Evolutionary conservation across 1,140 invertebrate species (phyloP).

Genomic region (Hylyphantes graminicola): DNA sequence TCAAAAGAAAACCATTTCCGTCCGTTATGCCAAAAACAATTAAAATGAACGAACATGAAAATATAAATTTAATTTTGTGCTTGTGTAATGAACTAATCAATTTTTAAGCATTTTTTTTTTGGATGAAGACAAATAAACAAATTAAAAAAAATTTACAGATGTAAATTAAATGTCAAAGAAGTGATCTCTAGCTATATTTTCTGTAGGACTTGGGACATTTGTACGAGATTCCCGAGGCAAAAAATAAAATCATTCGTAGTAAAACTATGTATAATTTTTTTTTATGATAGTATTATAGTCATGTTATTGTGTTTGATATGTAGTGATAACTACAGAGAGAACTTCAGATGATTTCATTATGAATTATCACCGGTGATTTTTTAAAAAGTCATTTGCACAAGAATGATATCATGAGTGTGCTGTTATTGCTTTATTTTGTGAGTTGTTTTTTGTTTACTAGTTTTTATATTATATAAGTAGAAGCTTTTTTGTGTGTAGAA

Average conservation of each 20-base stretch:
- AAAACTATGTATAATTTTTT: neutral
- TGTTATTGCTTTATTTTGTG: conserved; percentile 36
- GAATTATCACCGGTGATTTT: conserved; percentile 56
- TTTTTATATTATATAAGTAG: conserved; percentile 16
- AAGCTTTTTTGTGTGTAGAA: conserved; percentile 26
- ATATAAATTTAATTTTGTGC: no score
- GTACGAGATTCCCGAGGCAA: neutral
- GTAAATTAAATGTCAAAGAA: neutral
- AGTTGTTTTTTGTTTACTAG: conserved; percentile 33
- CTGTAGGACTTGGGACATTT: neutral
- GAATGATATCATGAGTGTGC: conserved; percentile 41
- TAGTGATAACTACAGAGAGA: conserved; percentile 3
- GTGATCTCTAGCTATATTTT: conserved; percentile 15
- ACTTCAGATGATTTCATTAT: neutral
- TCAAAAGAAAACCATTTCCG: no score
- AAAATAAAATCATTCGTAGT: neutral
- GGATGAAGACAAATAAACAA: no score
- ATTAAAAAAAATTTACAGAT: no score
- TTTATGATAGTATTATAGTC: conserved; percentile 17
- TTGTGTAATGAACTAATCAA: no score
- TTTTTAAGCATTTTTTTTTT: no score
- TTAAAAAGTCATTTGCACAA: conserved; percentile 52
- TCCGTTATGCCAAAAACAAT: no score
- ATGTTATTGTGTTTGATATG: conserved; percentile 21
- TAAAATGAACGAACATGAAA: no score